Percentiles rank a stretch among this genome's conserved stretches.
These are phyloP conservation scores for Dromaius novaehollandiae DNA, from an alignment of 2,113 vertebrate genomes.

Conservation along the genomic window DNA sequence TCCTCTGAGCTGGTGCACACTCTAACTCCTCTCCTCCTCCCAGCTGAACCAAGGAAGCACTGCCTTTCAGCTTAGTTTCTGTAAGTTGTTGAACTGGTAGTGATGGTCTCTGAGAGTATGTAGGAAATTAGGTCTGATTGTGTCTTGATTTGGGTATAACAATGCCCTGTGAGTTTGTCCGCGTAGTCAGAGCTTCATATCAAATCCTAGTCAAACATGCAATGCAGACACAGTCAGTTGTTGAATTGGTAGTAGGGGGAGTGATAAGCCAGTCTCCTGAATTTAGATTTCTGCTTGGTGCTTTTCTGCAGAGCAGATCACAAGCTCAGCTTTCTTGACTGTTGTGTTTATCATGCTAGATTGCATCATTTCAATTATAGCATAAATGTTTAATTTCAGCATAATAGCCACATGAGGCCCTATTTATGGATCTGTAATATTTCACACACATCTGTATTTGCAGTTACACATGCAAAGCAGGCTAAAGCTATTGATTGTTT, in stretches of 20 bases:
- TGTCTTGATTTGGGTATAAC: background rate
- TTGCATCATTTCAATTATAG: background rate
- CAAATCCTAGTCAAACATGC: background rate
- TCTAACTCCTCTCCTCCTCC: background rate
- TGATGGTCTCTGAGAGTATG: too few relatives aligned
- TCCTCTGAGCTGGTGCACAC: background rate
- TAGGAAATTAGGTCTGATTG: background rate
- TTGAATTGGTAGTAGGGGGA: background rate
- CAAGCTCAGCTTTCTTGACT: background rate
- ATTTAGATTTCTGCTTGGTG: background rate
- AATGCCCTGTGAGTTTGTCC: background rate
- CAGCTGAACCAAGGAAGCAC: background rate
- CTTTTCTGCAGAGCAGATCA: background rate
- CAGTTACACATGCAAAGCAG: background rate
- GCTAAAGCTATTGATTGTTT: background rate
- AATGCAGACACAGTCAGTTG: rapidly evolving
- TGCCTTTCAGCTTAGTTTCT: background rate
- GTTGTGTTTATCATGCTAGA: background rate
- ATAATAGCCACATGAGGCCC: background rate
- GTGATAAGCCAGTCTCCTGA: background rate
- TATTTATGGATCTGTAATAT: background rate
- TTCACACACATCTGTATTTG: background rate
- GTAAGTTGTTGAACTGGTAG: background rate
- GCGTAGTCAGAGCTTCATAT: background rate
- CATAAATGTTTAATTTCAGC: background rate